phyloP scores from a whole-genome alignment of 2,888 invertebrate genomes.

The Eumacrocentrus americanus region DNA sequence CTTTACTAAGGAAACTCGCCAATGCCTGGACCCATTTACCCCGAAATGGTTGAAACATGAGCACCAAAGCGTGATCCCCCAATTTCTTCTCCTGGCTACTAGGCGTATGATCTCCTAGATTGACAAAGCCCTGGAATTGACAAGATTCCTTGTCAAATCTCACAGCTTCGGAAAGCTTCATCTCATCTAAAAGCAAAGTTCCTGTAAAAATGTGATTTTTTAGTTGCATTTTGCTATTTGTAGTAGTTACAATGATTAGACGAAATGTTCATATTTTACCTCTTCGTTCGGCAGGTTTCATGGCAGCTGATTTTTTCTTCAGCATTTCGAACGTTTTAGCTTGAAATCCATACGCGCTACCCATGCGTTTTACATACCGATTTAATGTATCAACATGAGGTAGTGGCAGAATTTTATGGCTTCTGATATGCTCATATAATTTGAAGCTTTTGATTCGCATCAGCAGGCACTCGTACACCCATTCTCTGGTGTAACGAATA shows the following conservation, averaged over 20 bases:
- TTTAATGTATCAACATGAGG: too few species aligned
- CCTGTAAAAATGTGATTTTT: slow-evolving; percentile 15
- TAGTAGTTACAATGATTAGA: too few species aligned
- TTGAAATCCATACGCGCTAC: slow-evolving; percentile 40
- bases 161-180: slow-evolving; percentile 34
- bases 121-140: slow-evolving; percentile 33
- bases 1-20: slow-evolving; percentile 41
- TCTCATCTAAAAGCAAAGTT: slow-evolving; percentile 38
- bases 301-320: slow-evolving; percentile 27
- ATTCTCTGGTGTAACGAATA: too few species aligned
- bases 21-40: slow-evolving; percentile 42
- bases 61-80: slow-evolving; percentile 44
- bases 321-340: slow-evolving; percentile 27
- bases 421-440: slow-evolving; percentile 32
- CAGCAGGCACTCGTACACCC: slow-evolving; percentile 34
- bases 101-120: slow-evolving; percentile 39
- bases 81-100: slow-evolving; percentile 21
- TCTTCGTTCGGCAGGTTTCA: slow-evolving; percentile 27
- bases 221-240: slow-evolving; percentile 8
- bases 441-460: slow-evolving; percentile 33
- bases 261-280: slow-evolving; percentile 23
- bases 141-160: slow-evolving; percentile 31
- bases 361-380: too few species aligned
- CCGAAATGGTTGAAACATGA: slow-evolving; percentile 42
- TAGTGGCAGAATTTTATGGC: slow-evolving; percentile 25